Evolutionary conservation across 2,888 invertebrate species (phyloP).

Genomic region (Mythimna ferrago): DNA sequence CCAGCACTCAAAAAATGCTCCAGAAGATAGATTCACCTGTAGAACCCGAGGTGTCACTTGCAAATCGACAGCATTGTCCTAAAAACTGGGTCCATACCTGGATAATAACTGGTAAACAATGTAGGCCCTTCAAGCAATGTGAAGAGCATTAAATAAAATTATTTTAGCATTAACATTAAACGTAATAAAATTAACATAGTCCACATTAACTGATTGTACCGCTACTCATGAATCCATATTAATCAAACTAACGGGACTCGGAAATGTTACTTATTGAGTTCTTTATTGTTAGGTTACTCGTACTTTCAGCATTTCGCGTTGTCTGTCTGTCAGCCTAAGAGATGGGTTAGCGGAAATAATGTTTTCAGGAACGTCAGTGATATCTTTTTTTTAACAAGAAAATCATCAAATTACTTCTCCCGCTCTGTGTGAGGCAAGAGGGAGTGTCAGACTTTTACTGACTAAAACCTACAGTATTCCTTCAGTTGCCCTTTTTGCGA

Average conservation of each 20-base stretch:
- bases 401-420: too few species aligned
- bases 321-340: neutral
- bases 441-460: too few species aligned
- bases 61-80: too few species aligned
- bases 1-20: too few species aligned
- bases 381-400: neutral
- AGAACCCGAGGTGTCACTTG: too few species aligned
- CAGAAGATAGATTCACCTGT: too few species aligned
- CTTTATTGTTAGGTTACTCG: too few species aligned
- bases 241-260: conserved; percentile 26
- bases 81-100: too few species aligned
- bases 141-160: conserved; percentile 16
- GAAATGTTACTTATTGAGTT: neutral
- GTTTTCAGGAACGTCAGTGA: neutral
- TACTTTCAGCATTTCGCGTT: neutral
- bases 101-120: neutral
- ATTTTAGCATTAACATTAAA: conserved; percentile 32
- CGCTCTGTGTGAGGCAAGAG: too few species aligned
- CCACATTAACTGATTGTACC: conserved; percentile 32
- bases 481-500: too few species aligned
- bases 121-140: neutral
- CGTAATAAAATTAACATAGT: conserved; percentile 51
- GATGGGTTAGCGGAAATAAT: neutral
- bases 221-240: conserved; percentile 37
- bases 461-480: too few species aligned